phyloP scores from a whole-genome alignment of 2,113 vertebrate genomes.

The Vulpes vulpes region DNA sequence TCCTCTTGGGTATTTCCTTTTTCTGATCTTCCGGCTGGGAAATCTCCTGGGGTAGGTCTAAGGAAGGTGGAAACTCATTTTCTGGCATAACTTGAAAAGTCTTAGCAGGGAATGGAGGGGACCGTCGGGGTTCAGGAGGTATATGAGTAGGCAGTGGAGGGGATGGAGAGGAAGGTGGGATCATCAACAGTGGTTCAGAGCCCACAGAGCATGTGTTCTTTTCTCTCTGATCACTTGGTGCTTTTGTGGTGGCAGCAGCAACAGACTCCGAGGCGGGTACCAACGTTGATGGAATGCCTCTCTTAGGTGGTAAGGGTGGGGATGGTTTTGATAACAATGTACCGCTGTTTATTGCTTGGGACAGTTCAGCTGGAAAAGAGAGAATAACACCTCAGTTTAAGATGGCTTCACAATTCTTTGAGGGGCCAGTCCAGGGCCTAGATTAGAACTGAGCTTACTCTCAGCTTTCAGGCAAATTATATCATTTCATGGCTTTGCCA shows the following conservation, averaged over 20 bases:
- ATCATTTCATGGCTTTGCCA: conserved; percentile 15
- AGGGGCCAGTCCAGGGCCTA: background rate
- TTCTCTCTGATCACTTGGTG: conserved; percentile 79
- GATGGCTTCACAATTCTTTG: background rate
- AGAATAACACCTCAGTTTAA: conserved; percentile 43
- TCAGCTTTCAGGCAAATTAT: conserved; percentile 55
- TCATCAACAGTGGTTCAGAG: background rate
- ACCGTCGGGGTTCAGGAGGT: conserved; percentile 86
- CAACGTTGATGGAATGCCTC: conserved; percentile 90
- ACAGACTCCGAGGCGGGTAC: conserved; percentile 83
- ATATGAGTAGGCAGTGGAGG: conserved; percentile 84
- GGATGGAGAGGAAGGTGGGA: conserved; percentile 71
- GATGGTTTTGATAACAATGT: conserved; percentile 92
- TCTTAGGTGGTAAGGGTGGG: conserved; percentile 96
- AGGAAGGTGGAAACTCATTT: conserved; percentile 49
- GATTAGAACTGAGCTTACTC: conserved; percentile 30
- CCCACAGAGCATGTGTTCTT: conserved; percentile 64
- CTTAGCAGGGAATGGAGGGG: conserved; percentile 68
- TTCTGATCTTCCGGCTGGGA: conserved; percentile 79
- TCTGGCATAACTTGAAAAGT: conserved; percentile 73
- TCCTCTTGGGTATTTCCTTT: conserved; percentile 71
- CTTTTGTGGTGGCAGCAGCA: conserved; percentile 70
- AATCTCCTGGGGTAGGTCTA: conserved; percentile 78
- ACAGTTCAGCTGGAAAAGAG: conserved; percentile 92
- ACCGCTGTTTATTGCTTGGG: conserved; percentile 89